A percentile compares a stretch with the other conserved stretches of the same genome.
Conservation (phyloP, 2,113 vertebrate genomes). For the Gavia stellata region DNA sequence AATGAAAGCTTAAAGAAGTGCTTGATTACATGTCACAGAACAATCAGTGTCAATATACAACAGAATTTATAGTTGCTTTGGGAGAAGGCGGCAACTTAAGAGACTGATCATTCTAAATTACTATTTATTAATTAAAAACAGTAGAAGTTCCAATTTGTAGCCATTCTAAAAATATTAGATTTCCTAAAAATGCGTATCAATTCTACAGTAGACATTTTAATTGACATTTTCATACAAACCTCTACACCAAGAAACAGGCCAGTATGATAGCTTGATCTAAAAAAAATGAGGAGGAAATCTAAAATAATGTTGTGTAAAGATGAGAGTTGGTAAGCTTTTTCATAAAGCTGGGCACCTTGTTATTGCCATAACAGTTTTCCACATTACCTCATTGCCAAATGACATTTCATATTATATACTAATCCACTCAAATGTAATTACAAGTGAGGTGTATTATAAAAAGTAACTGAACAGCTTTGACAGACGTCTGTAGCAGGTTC, state of each 20-base stretch:
- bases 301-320: not conserved
- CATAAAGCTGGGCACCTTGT: not conserved
- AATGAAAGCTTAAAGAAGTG: not conserved
- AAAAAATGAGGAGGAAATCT: not conserved
- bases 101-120: not conserved
- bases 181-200: not conserved
- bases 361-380: not conserved
- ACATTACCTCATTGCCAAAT: not conserved
- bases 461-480: not conserved
- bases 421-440: not conserved
- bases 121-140: not conserved
- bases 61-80: not conserved
- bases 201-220: not conserved
- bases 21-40: not conserved
- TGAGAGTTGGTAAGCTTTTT: not conserved
- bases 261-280: not conserved
- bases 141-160: not conserved
- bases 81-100: not conserved
- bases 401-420: not conserved
- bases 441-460: not conserved
- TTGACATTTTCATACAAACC: not conserved
- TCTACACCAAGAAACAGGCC: not conserved
- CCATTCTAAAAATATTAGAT: not conserved
- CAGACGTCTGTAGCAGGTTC: not conserved
- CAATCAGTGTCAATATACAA: not conserved